Evolutionary conservation across 2,113 vertebrate genomes (phyloP), one percentile per base, ranked within the genome.

Genomic region (Brachionichthys hirsutus): DNA sequence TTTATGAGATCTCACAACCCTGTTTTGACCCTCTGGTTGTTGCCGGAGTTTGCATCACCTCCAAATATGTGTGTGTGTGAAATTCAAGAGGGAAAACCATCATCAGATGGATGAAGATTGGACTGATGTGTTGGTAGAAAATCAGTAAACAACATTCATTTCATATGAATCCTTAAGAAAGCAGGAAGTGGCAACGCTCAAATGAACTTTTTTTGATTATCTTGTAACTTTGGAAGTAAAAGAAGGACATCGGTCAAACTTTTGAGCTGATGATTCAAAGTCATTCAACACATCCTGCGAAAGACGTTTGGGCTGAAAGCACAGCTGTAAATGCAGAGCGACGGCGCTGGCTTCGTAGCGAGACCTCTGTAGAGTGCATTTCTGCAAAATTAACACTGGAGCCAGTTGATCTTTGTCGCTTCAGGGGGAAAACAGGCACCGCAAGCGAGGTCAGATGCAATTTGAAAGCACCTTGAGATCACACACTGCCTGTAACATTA

Each of bases 1-100:
- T 85, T 88, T 88, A 72, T 83, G 75, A 87, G 78, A 85, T 86
- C 66, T 84, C 72, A 68, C 73, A 80, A 62, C 76, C 67, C 70
- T 83, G 56, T 74, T 80, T 82, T 89, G 85, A 84, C 81, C 85
- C 59, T 48, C 51, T 16, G 68, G 67, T 66, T 69, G 73, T 91
- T 91, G 85, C 90, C 55, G 54, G 51, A 16, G 61, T 84, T 91
- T 91, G 86, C 90, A 90, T 91, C 90, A 91, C 81, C 80, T 73
- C 71, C 62, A 82, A 83, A 89, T 85, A 84, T 86, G 78, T 77
- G 67, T 86, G 78, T 77, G 67, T 64, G 58, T 63, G 50, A 78
- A 80, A 85, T 69, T 77, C 79, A 83, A 69, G 62, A 38, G 79
- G 82, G 80, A 53, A 75, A 87, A 84, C 69, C 72, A 4, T 30